Percentiles rank a stretch among this genome's conserved stretches.
Conservation (phyloP, 2,797 vertebrate species). For the Enteromius viviparus region DNA sequence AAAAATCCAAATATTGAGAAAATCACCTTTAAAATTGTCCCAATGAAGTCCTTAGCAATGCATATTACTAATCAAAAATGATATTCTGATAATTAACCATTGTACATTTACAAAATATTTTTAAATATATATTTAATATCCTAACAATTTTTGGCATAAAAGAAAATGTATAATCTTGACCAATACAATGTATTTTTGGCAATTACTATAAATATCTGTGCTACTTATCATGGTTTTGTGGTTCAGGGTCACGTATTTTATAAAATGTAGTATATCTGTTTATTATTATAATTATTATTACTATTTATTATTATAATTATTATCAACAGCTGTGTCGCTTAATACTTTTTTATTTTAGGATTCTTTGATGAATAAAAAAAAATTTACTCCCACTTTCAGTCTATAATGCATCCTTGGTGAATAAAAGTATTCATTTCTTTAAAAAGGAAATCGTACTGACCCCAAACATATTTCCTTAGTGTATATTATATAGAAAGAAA, state of each 20-base stretch:
- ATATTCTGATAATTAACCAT: background rate
- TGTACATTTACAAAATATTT: background rate
- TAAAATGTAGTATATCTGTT: background rate
- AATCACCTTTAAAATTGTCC: background rate
- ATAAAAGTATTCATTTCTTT: background rate
- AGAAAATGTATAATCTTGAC: background rate
- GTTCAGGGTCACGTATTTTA: background rate
- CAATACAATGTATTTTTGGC: background rate
- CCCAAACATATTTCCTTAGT: background rate
- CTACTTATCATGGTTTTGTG: background rate
- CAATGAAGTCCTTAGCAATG: background rate
- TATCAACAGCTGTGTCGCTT: background rate
- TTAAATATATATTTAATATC: background rate
- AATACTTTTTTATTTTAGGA: background rate
- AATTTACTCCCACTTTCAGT: background rate
- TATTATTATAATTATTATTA: background rate
- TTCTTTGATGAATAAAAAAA: background rate
- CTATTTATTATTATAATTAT: background rate
- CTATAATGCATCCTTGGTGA: constrained; percentile 5
- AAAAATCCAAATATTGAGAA: background rate
- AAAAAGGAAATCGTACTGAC: background rate
- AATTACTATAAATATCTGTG: background rate
- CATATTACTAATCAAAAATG: background rate
- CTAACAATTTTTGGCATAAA: background rate
- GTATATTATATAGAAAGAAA: background rate